phyloP scores from a whole-genome alignment of 53 echinoderm and acorn worm species.

The Holothuria leucospilota region DNA sequence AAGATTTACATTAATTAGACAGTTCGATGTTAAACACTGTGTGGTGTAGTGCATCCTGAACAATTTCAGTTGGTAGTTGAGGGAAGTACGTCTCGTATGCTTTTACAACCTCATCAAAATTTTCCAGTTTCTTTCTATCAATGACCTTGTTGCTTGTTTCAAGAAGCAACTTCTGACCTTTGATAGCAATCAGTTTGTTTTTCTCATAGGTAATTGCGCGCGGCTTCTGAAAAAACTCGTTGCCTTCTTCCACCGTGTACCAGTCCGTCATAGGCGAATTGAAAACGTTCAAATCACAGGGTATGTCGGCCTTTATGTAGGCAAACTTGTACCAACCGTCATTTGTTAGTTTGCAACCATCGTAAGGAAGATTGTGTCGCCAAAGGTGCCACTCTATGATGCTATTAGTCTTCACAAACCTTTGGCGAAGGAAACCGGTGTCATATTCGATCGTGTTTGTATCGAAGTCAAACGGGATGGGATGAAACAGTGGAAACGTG shows the following conservation, averaged over 20 bases:
- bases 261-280: neutral
- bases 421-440: too few relatives aligned
- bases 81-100: conserved; percentile 9
- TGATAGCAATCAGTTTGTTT: conserved; percentile 23
- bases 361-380: neutral
- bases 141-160: conserved; percentile 17
- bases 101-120: neutral
- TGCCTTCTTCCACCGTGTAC: conserved; percentile 14
- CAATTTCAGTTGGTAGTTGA: neutral
- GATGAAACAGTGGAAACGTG: conserved; percentile 22
- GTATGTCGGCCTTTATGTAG: neutral
- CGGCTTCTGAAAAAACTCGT: neutral
- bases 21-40: neutral
- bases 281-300: conserved; percentile 12
- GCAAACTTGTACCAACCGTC: conserved; percentile 26
- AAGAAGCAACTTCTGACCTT: neutral
- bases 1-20: too few relatives aligned
- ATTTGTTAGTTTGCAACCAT: neutral
- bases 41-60: neutral
- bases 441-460: conserved; percentile 25
- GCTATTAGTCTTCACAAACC: neutral
- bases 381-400: conserved; percentile 24
- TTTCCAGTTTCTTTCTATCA: neutral
- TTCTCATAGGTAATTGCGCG: conserved; percentile 5
- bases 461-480: conserved; percentile 40